Evolutionary conservation across 2,797 vertebrate species (phyloP).

Genomic region (Borostomias antarcticus): DNA sequence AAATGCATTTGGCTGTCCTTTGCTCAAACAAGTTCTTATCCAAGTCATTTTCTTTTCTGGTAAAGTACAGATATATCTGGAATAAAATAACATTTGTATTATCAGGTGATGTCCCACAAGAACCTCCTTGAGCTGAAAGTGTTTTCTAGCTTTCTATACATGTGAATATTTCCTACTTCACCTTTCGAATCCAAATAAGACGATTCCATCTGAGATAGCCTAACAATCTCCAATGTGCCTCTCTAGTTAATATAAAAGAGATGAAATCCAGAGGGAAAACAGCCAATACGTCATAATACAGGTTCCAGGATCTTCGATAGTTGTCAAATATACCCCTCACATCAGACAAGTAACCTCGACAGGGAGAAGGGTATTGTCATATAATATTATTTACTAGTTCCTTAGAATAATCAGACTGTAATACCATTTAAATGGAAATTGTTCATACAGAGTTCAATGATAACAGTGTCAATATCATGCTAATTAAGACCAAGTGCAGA

Average conservation of each 20-base stretch:
- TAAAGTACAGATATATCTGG: constrained; percentile 37
- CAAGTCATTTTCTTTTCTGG: constrained; percentile 33
- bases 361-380: too few species aligned
- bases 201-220: constrained; percentile 23
- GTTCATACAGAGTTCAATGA: too few species aligned
- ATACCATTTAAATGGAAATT: too few species aligned
- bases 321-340: constrained; percentile 20
- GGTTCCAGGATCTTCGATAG: constrained; percentile 31
- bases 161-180: constrained; percentile 5
- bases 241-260: not conserved
- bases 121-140: too few species aligned
- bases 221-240: constrained; percentile 14
- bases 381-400: too few species aligned
- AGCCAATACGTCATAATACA: constrained; percentile 36
- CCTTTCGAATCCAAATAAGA: constrained; percentile 42
- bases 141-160: too few species aligned
- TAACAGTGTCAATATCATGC: not conserved
- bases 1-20: constrained; percentile 35
- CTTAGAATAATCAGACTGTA: too few species aligned
- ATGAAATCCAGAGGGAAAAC: constrained; percentile 35
- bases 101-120: not conserved
- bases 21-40: constrained; percentile 25
- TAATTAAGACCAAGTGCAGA: not conserved
- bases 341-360: constrained; percentile 23
- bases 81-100: constrained; percentile 10